Evolutionary conservation across 2,797 vertebrate genomes (phyloP), one percentile per base, ranked within the genome.

Genomic region (Loriculus beryllinus): DNA sequence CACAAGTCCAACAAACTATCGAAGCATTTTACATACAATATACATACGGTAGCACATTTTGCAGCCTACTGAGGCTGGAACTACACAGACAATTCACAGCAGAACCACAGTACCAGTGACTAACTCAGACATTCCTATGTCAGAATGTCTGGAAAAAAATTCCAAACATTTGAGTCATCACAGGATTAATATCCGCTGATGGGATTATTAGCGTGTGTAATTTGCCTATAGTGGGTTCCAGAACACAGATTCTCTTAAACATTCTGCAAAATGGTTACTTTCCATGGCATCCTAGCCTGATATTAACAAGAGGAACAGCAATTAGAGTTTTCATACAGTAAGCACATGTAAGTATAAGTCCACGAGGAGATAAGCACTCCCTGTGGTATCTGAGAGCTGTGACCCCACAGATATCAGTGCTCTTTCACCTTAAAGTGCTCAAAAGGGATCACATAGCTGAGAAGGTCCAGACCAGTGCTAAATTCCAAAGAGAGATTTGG

Each of bases 11-110:
- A 96, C 43, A 52, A 84, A 93, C 82, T 40, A 59, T 23, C 29
- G 63, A 84, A 95, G 95, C 91, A 82, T 92, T 92, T 97, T 96
- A 97, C 96, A 92, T 95, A 97, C 92, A 97, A 39, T 86, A 97
- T 97, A 62, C 95, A 97, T 94, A 96, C 11, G 83, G 94, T 14
- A 95, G 88, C 90, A 95, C 90, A 84, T 86, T 84, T 84, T 90
- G 94, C 54, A 93, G 93, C 70, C 88, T 77, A 68, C 82, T 80
- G 92, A 78, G 83, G 54, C 74, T 80, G 93, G 85, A 62, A 90
- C 64, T 95, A 47, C 85, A 83, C 1, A 79, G 90, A 89, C 75
- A 96, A 87, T 52, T 87, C 54, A 91, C 72, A 31, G 39, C 69
- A 91, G 65, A 69, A 45, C 89, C 69, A 22, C 85, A 65, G 48